Conservation (phyloP, 2,888 invertebrate genomes). For the Idaea aversata region DNA sequence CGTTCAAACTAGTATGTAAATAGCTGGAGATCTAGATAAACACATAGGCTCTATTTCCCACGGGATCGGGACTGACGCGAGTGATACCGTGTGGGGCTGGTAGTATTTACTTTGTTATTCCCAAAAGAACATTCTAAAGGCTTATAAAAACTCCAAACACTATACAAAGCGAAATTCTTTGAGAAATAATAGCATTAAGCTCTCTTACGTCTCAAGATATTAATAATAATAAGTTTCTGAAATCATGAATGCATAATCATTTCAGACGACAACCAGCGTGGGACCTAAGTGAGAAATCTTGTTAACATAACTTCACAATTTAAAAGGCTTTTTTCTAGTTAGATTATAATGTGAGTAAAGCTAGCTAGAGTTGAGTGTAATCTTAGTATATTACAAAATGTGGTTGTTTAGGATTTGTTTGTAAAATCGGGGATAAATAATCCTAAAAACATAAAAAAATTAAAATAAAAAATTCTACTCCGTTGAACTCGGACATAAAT, state of each 20-base stretch:
- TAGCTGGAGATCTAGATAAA: too few relatives aligned
- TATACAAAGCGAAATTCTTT: not conserved
- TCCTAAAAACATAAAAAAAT: too few relatives aligned
- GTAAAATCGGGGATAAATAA: too few relatives aligned
- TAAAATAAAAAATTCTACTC: too few relatives aligned
- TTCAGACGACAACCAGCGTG: conserved; percentile 7
- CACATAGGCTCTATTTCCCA: too few relatives aligned
- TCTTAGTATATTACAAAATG: not conserved
- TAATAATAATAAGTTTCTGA: not conserved
- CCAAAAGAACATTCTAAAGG: not conserved
- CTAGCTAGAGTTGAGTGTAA: not conserved
- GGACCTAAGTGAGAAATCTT: conserved; percentile 35
- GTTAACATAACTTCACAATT: conserved; percentile 32
- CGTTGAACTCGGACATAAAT: too few relatives aligned
- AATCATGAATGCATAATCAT: conserved; percentile 4
- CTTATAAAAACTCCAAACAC: not conserved
- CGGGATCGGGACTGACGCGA: too few relatives aligned
- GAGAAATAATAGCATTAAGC: not conserved
- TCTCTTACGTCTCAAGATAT: not conserved
- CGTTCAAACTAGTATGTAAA: too few relatives aligned
- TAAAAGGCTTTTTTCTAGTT: conserved; percentile 4
- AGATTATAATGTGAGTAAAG: not conserved
- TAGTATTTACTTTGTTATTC: not conserved
- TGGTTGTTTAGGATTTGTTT: too few relatives aligned
- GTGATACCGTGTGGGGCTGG: too few relatives aligned